Evolutionary conservation across 2,113 vertebrate species (phyloP).

Genomic region (Benitochromis conjunctus): DNA sequence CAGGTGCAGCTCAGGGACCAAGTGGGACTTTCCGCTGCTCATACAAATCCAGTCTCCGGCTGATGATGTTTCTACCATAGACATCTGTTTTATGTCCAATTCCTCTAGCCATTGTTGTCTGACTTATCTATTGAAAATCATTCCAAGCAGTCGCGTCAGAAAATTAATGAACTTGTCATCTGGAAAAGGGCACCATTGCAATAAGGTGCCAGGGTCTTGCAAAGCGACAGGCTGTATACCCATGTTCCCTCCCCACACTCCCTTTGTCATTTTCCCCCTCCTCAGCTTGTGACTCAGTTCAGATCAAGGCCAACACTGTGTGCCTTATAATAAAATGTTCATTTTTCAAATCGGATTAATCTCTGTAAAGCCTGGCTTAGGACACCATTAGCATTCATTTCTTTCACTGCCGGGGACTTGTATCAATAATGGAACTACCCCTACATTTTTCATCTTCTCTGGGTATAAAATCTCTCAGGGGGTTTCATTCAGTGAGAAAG

Average conservation of each 20-base stretch:
- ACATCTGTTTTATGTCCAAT: conserved; percentile 41
- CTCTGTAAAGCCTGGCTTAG: conserved; percentile 63
- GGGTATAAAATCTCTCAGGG: conserved; percentile 47
- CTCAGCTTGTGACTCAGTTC: conserved; percentile 51
- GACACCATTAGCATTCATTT: conserved; percentile 68
- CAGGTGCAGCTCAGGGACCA: conserved; percentile 46
- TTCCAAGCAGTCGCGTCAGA: conserved; percentile 27
- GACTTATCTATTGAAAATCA: conserved; percentile 58
- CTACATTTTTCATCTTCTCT: conserved; percentile 58
- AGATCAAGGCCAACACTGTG: conserved; percentile 53
- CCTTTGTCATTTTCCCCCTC: conserved; percentile 40
- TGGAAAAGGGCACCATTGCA: conserved; percentile 55
- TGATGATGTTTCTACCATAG: conserved; percentile 18
- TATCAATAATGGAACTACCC: conserved; percentile 69
- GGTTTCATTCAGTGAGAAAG: conserved; percentile 58
- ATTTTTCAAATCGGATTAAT: conserved; percentile 70
- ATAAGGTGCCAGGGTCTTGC: conserved; percentile 42
- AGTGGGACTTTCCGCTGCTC: conserved; percentile 38
- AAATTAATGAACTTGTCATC: conserved; percentile 66
- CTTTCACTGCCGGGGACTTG: conserved; percentile 56
- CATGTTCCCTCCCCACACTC: conserved; percentile 25
- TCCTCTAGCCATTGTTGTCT: conserved; percentile 29
- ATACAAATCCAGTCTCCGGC: conserved; percentile 36
- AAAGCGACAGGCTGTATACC: conserved; percentile 44
- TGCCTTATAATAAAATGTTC: conserved; percentile 62